Evolutionary conservation across 2,888 invertebrate genomes (phyloP).

Genomic region (Pristionchus fissidentatus): DNA sequence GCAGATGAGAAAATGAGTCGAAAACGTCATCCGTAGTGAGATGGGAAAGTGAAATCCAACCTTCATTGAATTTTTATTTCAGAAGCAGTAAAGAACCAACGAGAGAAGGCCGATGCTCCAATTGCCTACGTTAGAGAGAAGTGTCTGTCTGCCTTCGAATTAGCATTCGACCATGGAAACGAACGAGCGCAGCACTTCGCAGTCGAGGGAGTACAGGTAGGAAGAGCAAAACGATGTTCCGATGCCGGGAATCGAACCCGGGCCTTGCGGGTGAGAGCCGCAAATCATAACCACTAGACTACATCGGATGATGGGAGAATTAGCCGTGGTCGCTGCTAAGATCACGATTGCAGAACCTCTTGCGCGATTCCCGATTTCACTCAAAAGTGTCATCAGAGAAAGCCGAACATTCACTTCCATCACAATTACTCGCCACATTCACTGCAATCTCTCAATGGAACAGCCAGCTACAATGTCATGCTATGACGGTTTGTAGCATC

Average conservation of each 20-base stretch:
- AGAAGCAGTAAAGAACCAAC: constrained; percentile 58
- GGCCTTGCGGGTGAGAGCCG: too few species aligned
- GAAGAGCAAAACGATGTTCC: constrained; percentile 73
- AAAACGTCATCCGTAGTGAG: background rate
- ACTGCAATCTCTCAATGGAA: constrained; percentile 68
- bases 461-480: constrained; percentile 68
- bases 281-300: too few species aligned
- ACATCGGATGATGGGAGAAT: background rate
- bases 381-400: constrained; percentile 46
- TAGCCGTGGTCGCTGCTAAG: background rate
- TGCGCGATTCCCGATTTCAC: constrained; percentile 64
- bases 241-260: too few species aligned
- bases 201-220: constrained; percentile 90
- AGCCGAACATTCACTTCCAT: constrained; percentile 90
- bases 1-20: background rate
- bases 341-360: constrained; percentile 54
- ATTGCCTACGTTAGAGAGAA: constrained; percentile 79
- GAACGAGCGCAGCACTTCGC: constrained; percentile 88
- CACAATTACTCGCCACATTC: constrained; percentile 78
- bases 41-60: background rate
- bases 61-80: too few species aligned
- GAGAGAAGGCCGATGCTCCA: constrained; percentile 61
- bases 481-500: constrained; percentile 61
- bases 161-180: constrained; percentile 89
- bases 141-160: constrained; percentile 88